These are phyloP conservation scores for Zygothrica quintamaculata DNA, from an alignment of 2,888 invertebrate genomes.

Conservation along the genomic window DNA sequence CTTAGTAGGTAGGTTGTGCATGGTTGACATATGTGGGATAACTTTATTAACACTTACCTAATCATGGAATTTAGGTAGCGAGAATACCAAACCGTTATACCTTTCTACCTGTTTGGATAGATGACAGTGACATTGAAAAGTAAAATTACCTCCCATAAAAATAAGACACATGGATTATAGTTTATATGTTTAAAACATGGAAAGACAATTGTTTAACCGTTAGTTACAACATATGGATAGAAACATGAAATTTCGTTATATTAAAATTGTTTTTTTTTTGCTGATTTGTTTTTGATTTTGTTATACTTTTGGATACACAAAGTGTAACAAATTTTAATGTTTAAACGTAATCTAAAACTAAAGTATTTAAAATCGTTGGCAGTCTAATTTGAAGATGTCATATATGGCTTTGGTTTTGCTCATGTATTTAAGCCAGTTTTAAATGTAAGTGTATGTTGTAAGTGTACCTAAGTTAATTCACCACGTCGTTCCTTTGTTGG, in stretches of 20 bases:
- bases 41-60: no score
- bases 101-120: conserved; percentile 10
- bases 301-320: conserved; percentile 57
- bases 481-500: conserved; percentile 43
- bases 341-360: conserved; percentile 29
- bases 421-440: not conserved
- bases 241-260: conserved; percentile 35
- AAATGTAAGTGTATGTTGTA: not conserved
- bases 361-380: conserved; percentile 50
- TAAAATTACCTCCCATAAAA: conserved; percentile 5
- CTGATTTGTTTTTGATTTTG: no score
- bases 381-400: conserved; percentile 47
- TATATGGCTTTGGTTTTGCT: conserved; percentile 55
- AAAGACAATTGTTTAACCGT: conserved; percentile 63
- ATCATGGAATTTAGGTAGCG: no score
- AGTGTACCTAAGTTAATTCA: conserved; percentile 37
- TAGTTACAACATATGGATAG: conserved; percentile 29
- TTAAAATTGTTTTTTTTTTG: conserved; percentile 19
- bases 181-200: conserved; percentile 73
- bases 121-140: not conserved
- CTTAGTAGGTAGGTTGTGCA: no score
- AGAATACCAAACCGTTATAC: not conserved
- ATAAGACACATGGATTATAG: conserved; percentile 7
- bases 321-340: conserved; percentile 49
- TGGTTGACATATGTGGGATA: no score